Percentiles rank a stretch among this genome's conserved stretches.
Evolutionary conservation across 2,797 vertebrate species (phyloP).

Genomic region (Liparis tanakae): DNA sequence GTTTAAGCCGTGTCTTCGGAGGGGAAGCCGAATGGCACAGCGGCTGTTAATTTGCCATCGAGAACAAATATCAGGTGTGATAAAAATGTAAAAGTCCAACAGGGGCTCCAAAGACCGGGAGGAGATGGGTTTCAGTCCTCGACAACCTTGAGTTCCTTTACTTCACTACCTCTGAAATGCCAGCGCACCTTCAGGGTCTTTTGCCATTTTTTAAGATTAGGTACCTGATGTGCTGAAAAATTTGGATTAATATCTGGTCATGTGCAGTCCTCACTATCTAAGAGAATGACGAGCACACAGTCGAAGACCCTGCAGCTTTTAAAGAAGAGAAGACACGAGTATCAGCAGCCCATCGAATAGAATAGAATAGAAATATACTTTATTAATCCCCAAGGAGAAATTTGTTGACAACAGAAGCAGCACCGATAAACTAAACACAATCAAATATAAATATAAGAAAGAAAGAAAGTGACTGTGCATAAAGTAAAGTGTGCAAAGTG

Average conservation of each 20-base stretch:
- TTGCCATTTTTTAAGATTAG: conserved; percentile 72
- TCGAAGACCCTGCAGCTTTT: conserved; percentile 10
- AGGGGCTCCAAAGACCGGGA: conserved; percentile 88
- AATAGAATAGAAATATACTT: too few species aligned
- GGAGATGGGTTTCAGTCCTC: conserved; percentile 85
- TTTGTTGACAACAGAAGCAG: too few species aligned
- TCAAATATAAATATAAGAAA: too few species aligned
- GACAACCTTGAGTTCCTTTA: conserved; percentile 91
- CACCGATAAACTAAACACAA: too few species aligned
- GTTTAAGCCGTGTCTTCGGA: conserved; percentile 96
- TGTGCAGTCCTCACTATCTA: conserved; percentile 32
- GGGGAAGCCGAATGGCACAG: conserved; percentile 93
- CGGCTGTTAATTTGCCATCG: conserved; percentile 98
- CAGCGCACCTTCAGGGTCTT: conserved; percentile 72
- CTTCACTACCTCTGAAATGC: conserved; percentile 73
- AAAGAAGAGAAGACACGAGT: conserved; percentile 21
- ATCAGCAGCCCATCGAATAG: background rate
- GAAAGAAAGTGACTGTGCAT: too few species aligned
- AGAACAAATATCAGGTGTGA: conserved; percentile 99
- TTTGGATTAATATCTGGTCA: conserved; percentile 55
- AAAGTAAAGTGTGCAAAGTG: too few species aligned
- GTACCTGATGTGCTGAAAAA: conserved; percentile 72
- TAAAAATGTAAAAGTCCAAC: conserved; percentile 96
- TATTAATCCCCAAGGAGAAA: too few species aligned
- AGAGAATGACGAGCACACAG: conserved; percentile 49